Conservation (phyloP, 2,888 invertebrate genomes). For the Leucophenga maculata region DNA sequence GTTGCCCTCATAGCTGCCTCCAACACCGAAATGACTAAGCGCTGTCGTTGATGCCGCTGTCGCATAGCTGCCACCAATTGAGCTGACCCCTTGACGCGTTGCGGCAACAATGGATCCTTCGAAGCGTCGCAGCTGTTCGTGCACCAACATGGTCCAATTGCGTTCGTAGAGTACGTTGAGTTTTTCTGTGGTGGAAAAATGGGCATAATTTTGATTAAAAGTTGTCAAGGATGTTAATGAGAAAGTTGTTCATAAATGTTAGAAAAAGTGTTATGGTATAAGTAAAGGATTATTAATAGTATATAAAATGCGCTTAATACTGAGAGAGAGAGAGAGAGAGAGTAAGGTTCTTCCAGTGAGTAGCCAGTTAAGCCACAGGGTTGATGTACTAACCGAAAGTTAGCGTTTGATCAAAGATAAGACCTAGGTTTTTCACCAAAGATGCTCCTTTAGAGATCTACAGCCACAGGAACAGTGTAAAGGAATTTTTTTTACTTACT, state of each 20-base stretch:
- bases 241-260: conserved; percentile 33
- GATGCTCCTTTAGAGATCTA: no score
- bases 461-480: no score
- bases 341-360: no score
- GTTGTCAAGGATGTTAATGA: no score
- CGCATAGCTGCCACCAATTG: conserved; percentile 33
- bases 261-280: conserved; percentile 22
- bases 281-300: no score
- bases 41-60: conserved; percentile 52
- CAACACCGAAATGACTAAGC: conserved; percentile 53
- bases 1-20: conserved; percentile 41
- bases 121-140: conserved; percentile 84
- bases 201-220: neutral
- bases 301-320: no score
- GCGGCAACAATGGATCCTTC: conserved; percentile 86
- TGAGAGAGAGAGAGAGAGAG: no score
- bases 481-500: no score
- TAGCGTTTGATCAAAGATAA: no score
- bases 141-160: conserved; percentile 87
- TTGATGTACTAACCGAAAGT: no score
- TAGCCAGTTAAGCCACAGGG: no score
- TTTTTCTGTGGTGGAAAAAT: conserved; percentile 75
- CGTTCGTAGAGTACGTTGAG: conserved; percentile 87
- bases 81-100: conserved; percentile 74
- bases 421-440: no score